Evolutionary conservation across 2,797 vertebrate genomes (phyloP).

Genomic region (Gobionotothen gibberifrons): DNA sequence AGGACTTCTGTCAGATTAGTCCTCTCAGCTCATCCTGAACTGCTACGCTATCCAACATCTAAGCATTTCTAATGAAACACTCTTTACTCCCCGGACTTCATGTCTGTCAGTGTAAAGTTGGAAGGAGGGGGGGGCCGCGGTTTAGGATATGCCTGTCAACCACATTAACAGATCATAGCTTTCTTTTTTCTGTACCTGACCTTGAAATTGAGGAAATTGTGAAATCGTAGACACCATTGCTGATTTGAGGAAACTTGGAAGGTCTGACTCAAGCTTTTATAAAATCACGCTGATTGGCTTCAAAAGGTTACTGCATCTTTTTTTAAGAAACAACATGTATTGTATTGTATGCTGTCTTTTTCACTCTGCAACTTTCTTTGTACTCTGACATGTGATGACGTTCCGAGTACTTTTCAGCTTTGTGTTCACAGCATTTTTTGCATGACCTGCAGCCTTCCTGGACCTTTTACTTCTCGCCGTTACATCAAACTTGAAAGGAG

Average conservation of each 20-base stretch:
- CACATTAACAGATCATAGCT: constrained; percentile 62
- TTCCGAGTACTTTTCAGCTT: constrained; percentile 20
- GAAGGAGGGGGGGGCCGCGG: not conserved
- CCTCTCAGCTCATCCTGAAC: constrained; percentile 49
- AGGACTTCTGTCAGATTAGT: constrained; percentile 42
- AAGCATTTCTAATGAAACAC: constrained; percentile 54
- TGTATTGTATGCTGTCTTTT: constrained; percentile 17
- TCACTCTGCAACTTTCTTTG: not conserved
- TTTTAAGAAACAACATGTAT: constrained; percentile 16
- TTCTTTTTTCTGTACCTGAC: constrained; percentile 54
- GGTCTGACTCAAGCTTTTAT: constrained; percentile 34
- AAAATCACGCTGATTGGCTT: constrained; percentile 59
- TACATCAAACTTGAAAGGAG: constrained; percentile 39
- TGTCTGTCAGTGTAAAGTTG: constrained; percentile 33
- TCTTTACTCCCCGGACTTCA: constrained; percentile 43
- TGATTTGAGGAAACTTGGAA: constrained; percentile 71
- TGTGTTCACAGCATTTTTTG: constrained; percentile 31
- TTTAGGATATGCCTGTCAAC: constrained; percentile 65
- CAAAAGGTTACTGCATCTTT: constrained; percentile 27
- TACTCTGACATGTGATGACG: constrained; percentile 36
- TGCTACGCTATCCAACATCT: constrained; percentile 50
- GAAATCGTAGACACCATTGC: constrained; percentile 64
- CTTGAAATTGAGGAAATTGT: constrained; percentile 71
- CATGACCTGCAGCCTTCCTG: constrained; percentile 24
- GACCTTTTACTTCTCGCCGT: constrained; percentile 14